Evolutionary conservation across 2,888 invertebrate genomes (phyloP).

Genomic region (Apodemia hepburni): DNA sequence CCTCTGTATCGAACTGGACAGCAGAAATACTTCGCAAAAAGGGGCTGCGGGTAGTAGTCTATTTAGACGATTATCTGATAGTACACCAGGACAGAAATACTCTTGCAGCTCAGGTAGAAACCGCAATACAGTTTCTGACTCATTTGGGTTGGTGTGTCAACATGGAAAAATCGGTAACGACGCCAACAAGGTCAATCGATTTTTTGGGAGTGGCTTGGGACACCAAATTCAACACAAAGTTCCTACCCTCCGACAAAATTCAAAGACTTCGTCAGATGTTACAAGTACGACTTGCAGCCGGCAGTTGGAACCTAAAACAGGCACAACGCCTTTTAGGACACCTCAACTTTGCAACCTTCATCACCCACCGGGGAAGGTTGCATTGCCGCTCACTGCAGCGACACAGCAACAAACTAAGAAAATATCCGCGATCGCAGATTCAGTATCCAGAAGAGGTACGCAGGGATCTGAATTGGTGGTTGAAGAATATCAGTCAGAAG

Average conservation of each 20-base stretch:
- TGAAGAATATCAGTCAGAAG: conserved; percentile 8
- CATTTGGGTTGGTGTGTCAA: conserved; percentile 24
- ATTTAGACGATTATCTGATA: conserved; percentile 28
- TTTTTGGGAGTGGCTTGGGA: conserved; percentile 27
- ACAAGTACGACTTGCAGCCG: neutral
- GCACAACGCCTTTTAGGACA: conserved; percentile 25
- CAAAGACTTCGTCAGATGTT: neutral
- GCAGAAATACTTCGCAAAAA: conserved; percentile 24
- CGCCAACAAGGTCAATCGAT: conserved; percentile 19
- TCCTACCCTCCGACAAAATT: conserved; percentile 23
- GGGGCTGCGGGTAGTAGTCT: conserved; percentile 26
- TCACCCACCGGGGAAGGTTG: conserved; percentile 28
- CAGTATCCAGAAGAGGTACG: neutral
- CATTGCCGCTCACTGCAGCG: conserved; percentile 27
- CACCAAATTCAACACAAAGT: conserved; percentile 23
- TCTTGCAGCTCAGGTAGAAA: conserved; percentile 6
- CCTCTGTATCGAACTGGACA: conserved; percentile 30
- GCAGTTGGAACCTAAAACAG: conserved; percentile 24
- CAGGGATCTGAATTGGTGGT: conserved; percentile 5
- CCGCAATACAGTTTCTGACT: conserved; percentile 15
- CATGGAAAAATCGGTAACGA: conserved; percentile 21
- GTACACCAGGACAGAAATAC: conserved; percentile 15
- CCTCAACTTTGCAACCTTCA: conserved; percentile 31
- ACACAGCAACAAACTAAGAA: conserved; percentile 17
- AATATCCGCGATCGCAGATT: neutral